These are phyloP conservation scores for Neosalanx taihuensis DNA, from an alignment of 2,797 vertebrate species.

Conservation along the genomic window DNA sequence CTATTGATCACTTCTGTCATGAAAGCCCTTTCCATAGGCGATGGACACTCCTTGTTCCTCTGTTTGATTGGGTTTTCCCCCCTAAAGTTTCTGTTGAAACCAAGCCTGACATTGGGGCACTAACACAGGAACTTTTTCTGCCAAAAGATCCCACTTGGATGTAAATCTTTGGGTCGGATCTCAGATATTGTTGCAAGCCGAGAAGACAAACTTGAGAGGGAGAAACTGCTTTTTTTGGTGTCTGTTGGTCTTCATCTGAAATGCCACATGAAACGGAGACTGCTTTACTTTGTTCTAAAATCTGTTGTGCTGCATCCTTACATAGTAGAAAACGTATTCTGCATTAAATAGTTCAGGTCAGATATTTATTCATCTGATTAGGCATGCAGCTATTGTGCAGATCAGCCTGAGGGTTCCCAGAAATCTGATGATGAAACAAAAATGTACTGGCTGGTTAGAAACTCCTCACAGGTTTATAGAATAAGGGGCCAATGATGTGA, in stretches of 20 bases:
- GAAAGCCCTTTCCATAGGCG: slow-evolving; percentile 51
- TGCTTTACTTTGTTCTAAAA: too few species aligned
- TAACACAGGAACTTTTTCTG: not conserved
- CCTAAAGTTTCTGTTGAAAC: slow-evolving; percentile 4
- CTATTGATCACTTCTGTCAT: slow-evolving; percentile 68
- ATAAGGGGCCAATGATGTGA: not conserved
- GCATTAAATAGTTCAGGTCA: not conserved
- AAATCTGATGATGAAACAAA: not conserved
- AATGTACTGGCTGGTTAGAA: not conserved
- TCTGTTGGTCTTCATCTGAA: not conserved
- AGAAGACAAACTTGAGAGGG: not conserved
- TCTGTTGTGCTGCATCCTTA: too few species aligned
- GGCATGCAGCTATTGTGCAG: not conserved
- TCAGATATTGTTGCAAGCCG: not conserved
- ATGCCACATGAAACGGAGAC: not conserved
- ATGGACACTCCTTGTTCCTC: slow-evolving; percentile 41
- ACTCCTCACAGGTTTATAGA: too few species aligned
- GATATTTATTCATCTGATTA: not conserved
- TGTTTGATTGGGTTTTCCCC: slow-evolving; percentile 38
- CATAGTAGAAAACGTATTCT: too few species aligned
- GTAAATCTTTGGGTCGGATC: not conserved
- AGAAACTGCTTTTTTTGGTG: not conserved
- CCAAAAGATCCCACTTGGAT: not conserved
- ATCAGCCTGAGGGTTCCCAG: not conserved
- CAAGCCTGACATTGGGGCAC: not conserved